These are phyloP conservation scores for Perca fluviatilis DNA, from an alignment of 2,113 vertebrate genomes.

Conservation along the genomic window DNA sequence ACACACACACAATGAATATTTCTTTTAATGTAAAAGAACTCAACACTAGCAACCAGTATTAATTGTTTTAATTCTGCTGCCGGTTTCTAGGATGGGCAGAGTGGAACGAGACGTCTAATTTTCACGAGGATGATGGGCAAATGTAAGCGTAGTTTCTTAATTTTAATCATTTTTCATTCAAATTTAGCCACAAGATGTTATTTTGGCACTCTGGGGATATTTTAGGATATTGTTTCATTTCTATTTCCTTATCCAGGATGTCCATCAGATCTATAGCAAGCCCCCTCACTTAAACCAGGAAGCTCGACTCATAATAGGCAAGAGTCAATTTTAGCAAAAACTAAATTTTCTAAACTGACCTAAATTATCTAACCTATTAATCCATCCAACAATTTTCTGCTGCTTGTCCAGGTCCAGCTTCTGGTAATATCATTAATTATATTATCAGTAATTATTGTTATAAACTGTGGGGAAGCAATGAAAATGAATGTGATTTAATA, in stretches of 20 bases:
- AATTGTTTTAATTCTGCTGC: conserved; percentile 1
- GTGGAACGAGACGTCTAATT: conserved; percentile 76
- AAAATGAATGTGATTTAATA: background rate
- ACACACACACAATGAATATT: background rate
- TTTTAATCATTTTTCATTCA: background rate
- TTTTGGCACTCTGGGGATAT: background rate
- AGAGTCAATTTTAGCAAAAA: too few species aligned
- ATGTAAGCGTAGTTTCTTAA: conserved; percentile 43
- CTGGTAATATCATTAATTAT: background rate
- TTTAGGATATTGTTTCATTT: too few species aligned
- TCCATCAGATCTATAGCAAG: background rate
- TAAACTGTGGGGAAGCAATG: background rate
- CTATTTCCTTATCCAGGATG: background rate
- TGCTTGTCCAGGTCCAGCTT: background rate
- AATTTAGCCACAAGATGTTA: background rate
- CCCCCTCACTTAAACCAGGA: too few species aligned
- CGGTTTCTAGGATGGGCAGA: conserved; percentile 76
- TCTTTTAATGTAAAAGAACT: background rate
- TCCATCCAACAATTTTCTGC: background rate
- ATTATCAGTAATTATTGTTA: background rate
- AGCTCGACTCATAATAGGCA: background rate
- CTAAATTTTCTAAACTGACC: too few species aligned
- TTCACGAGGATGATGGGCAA: conserved; percentile 63
- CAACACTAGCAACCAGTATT: too few species aligned
- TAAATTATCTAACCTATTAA: background rate